Evolutionary conservation across 2,888 invertebrate genomes (phyloP).

Genomic region (Latrodectus elegans): DNA sequence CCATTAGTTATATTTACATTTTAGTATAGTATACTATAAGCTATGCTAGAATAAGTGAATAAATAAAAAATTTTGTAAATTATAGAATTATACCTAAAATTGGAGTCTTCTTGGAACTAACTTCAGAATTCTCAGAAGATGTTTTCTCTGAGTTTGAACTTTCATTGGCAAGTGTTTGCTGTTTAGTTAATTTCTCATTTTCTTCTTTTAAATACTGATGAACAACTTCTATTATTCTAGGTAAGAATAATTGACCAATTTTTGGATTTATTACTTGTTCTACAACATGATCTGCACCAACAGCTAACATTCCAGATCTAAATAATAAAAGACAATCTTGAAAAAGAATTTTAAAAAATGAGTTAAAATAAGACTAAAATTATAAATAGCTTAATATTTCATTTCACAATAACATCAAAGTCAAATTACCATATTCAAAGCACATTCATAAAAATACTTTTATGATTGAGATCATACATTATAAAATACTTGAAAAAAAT

Average conservation of each 20-base stretch:
- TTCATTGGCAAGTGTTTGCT: not conserved
- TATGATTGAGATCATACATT: not conserved
- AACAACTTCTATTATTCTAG: conserved; percentile 91
- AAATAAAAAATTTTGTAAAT: no score
- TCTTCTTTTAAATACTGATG: conserved; percentile 82
- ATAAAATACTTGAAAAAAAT: not conserved
- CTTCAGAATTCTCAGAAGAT: not conserved
- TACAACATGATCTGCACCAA: conserved; percentile 94
- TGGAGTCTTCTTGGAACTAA: not conserved
- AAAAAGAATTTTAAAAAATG: not conserved
- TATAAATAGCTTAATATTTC: not conserved
- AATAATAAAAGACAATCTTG: not conserved
- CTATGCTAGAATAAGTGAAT: no score
- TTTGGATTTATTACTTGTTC: conserved; percentile 97
- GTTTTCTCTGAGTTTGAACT: not conserved
- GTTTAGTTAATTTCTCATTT: conserved; percentile 45
- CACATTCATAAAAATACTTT: not conserved
- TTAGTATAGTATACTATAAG: no score
- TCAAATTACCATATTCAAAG: not conserved
- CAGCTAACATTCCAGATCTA: conserved; percentile 90
- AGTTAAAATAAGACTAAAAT: not conserved
- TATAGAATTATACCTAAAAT: not conserved
- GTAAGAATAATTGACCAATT: conserved; percentile 89
- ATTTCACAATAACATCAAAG: not conserved
- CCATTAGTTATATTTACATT: no score